These are phyloP conservation scores for Gambusia yucatana DNA, from an alignment of 2,797 vertebrate genomes.

Conservation along the genomic window DNA sequence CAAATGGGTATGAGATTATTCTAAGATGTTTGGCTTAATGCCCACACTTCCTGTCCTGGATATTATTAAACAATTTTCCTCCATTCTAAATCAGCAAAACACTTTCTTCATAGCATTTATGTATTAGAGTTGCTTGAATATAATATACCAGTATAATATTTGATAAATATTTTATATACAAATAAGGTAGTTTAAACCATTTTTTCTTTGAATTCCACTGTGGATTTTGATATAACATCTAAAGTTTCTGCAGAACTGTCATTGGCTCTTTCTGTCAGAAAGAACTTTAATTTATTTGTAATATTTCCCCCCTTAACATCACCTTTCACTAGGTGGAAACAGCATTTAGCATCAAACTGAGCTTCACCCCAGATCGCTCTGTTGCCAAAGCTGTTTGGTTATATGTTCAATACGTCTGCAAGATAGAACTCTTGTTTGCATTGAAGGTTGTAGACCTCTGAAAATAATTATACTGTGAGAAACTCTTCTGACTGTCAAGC, in stretches of 20 bases:
- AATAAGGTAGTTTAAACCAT: neutral
- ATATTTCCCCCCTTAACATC: neutral
- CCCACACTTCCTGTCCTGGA: neutral
- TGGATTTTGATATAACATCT: neutral
- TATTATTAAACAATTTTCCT: neutral
- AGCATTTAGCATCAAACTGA: neutral
- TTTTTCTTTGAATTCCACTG: neutral
- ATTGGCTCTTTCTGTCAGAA: neutral
- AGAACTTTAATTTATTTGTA: neutral
- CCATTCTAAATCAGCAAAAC: neutral
- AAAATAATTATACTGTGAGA: conserved; percentile 20
- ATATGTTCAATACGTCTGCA: neutral
- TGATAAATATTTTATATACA: neutral
- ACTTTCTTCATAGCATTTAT: neutral
- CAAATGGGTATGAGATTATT: neutral
- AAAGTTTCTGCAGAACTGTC: neutral
- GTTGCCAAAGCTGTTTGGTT: neutral
- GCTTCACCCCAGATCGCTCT: neutral
- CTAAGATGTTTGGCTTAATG: neutral
- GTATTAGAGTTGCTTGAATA: neutral
- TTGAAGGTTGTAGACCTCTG: neutral
- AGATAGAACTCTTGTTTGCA: conserved; percentile 13
- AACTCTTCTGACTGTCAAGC: conserved; percentile 9
- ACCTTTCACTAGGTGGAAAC: neutral
- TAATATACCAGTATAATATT: neutral